These are phyloP conservation scores for Sebastes elongatus DNA, from an alignment of 2,797 vertebrate genomes.

Conservation along the genomic window DNA sequence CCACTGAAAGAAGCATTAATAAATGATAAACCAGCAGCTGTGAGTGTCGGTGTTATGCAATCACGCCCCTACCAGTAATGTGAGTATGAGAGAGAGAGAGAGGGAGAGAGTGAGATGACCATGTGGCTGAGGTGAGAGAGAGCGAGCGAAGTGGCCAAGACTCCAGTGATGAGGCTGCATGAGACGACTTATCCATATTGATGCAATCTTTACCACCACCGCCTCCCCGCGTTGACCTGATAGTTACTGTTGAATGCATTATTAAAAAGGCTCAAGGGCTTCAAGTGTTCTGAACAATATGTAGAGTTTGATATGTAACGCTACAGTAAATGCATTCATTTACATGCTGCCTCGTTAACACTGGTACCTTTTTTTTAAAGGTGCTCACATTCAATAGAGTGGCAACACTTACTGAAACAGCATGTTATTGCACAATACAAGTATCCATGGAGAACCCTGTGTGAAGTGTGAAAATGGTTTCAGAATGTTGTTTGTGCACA, in stretches of 20 bases:
- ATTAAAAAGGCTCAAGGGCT: constrained; percentile 46
- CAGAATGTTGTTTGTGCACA: constrained; percentile 13
- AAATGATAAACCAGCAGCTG: constrained; percentile 70
- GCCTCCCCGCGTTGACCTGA: constrained; percentile 23
- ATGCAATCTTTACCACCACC: constrained; percentile 46
- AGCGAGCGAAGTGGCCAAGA: constrained; percentile 12
- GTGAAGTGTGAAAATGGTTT: constrained; percentile 35
- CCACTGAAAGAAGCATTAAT: constrained; percentile 68
- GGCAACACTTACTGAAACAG: not conserved
- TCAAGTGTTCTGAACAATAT: constrained; percentile 23
- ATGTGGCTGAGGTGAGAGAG: constrained; percentile 32
- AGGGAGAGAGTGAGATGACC: not conserved
- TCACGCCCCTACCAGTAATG: constrained; percentile 11
- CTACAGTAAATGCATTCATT: not conserved
- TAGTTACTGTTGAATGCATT: constrained; percentile 53
- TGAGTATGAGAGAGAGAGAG: not conserved
- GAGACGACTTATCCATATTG: constrained; percentile 50
- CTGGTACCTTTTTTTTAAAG: not conserved
- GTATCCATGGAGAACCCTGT: constrained; percentile 5
- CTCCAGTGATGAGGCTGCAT: not conserved
- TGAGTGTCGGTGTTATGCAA: constrained; percentile 67
- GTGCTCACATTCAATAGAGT: not conserved
- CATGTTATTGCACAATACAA: not conserved
- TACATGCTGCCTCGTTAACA: not conserved
- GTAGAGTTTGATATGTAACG: constrained; percentile 23